Evolutionary conservation across 2,888 invertebrate genomes (phyloP).

Genomic region (Nebria brevicollis): DNA sequence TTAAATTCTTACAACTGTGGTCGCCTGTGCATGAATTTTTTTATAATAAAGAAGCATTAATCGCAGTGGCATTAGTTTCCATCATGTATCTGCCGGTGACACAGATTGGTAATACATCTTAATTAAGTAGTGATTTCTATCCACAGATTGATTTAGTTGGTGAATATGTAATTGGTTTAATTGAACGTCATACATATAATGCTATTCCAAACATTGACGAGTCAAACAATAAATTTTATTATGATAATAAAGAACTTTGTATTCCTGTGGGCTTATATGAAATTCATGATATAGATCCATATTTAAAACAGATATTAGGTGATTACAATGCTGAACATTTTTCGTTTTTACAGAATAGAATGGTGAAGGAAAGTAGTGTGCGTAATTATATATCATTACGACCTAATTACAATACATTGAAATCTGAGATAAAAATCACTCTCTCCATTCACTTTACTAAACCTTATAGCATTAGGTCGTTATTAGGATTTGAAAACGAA

Average conservation of each 20-base stretch:
- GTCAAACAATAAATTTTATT: slow-evolving; percentile 54
- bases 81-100: slow-evolving; percentile 29
- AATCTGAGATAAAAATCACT: slow-evolving; percentile 48
- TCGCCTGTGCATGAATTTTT: slow-evolving; percentile 54
- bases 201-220: slow-evolving; percentile 56
- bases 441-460: slow-evolving; percentile 44
- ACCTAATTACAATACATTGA: slow-evolving; percentile 53
- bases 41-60: slow-evolving; percentile 47
- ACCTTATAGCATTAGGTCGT: slow-evolving; percentile 44
- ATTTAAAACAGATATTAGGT: slow-evolving; percentile 34
- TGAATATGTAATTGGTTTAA: slow-evolving; percentile 52
- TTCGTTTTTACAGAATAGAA: not conserved
- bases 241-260: slow-evolving; percentile 47
- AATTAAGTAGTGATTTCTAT: slow-evolving; percentile 50
- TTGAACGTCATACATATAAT: slow-evolving; percentile 54
- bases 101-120: slow-evolving; percentile 37
- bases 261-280: slow-evolving; percentile 55
- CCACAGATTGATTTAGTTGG: slow-evolving; percentile 51
- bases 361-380: not conserved
- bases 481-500: slow-evolving; percentile 49
- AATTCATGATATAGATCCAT: slow-evolving; percentile 52
- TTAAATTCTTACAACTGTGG: slow-evolving; percentile 53
- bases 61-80: slow-evolving; percentile 52
- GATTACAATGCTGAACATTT: not conserved
- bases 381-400: slow-evolving; percentile 25